Conservation (phyloP, 2,888 invertebrate species). For the Ommatoiulus sabulosus region DNA sequence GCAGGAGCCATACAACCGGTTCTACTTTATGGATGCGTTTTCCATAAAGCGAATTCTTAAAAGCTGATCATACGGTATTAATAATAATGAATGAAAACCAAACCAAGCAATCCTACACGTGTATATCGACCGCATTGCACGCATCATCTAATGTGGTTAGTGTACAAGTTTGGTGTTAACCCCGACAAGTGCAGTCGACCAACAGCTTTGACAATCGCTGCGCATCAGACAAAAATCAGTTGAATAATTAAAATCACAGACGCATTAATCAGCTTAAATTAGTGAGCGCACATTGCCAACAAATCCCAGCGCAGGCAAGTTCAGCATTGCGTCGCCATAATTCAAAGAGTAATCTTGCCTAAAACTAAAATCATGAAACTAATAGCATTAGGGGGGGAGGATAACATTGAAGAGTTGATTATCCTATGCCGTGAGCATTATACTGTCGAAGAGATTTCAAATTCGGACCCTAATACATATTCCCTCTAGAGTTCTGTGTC, state of each 20-base stretch:
- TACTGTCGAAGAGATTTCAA: not conserved
- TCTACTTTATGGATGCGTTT: too few relatives aligned
- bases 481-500: not conserved
- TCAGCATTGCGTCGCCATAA: not conserved
- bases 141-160: not conserved
- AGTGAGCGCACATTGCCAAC: not conserved
- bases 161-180: not conserved
- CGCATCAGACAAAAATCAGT: not conserved
- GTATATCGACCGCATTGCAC: not conserved
- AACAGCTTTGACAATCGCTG: not conserved
- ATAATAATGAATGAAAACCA: not conserved
- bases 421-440: not conserved
- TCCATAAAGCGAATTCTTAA: too few relatives aligned
- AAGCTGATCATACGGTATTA: not conserved
- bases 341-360: not conserved
- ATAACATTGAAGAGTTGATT: not conserved
- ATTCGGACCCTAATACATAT: not conserved
- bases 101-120: too few relatives aligned
- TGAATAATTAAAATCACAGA: constrained; percentile 9
- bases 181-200: not conserved
- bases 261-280: constrained; percentile 12
- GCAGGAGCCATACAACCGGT: too few relatives aligned
- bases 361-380: constrained; percentile 2
- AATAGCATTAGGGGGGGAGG: not conserved
- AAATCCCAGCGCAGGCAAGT: not conserved